Evolutionary conservation across 2,797 vertebrate species (phyloP).

Genomic region (Dermochelys coriacea): DNA sequence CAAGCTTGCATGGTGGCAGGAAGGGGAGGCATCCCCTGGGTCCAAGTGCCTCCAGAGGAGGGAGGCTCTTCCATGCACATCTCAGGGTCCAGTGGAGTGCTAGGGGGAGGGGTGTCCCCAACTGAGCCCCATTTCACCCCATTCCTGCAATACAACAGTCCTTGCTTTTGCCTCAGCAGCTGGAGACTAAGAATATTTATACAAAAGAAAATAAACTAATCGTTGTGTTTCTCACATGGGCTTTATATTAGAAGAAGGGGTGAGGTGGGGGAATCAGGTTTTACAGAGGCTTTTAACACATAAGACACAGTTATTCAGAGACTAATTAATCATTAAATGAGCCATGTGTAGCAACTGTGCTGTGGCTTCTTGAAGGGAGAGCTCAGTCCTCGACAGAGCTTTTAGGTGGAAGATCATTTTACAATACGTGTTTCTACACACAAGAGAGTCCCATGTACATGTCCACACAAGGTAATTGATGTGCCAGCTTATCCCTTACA

Average conservation of each 20-base stretch:
- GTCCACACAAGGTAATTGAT: accelerated
- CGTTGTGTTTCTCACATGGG: not conserved
- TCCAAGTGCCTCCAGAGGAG: too few species aligned
- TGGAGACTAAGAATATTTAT: not conserved
- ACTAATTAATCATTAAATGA: not conserved
- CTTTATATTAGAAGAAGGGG: not conserved
- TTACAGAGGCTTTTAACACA: not conserved
- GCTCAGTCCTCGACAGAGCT: not conserved
- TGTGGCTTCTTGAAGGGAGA: not conserved
- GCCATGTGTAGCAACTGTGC: not conserved
- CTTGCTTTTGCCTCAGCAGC: not conserved
- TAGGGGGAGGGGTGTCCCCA: too few species aligned
- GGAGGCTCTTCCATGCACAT: too few species aligned
- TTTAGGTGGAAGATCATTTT: not conserved
- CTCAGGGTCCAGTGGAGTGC: too few species aligned
- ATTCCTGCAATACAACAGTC: not conserved
- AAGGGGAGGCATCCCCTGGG: too few species aligned
- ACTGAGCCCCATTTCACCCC: not conserved
- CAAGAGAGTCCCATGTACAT: not conserved
- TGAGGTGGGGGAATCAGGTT: not conserved
- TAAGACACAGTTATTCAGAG: not conserved
- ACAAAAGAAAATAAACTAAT: not conserved
- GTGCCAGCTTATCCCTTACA: not conserved
- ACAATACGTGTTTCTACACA: not conserved
- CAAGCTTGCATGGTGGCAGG: not conserved